Conservation (phyloP, 2,113 vertebrate genomes). For the Erpornis zantholeuca region DNA sequence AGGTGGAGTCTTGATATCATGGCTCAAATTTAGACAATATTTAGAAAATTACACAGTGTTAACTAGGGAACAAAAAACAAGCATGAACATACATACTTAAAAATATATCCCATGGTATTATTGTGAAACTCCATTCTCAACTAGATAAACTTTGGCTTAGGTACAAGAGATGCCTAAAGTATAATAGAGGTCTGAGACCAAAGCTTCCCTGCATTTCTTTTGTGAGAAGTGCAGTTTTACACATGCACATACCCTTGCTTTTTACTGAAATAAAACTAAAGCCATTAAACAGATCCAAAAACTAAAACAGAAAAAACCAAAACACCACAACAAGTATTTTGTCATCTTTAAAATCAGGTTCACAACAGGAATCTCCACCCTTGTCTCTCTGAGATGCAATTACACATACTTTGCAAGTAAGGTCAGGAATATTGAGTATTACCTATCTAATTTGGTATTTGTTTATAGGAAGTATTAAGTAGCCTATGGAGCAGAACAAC, state of each 20-base stretch:
- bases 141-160: not conserved
- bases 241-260: not conserved
- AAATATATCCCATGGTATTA: not conserved
- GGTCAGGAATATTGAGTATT: not conserved
- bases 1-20: not conserved
- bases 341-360: not conserved
- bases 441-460: conserved; percentile 6
- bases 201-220: not conserved
- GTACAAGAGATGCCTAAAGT: not conserved
- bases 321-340: not conserved
- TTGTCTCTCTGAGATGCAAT: not conserved
- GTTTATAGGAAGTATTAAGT: conserved; percentile 34
- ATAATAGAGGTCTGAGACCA: not conserved
- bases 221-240: not conserved
- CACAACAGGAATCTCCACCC: not conserved
- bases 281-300: not conserved
- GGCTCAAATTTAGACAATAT: not conserved
- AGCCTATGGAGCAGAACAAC: conserved; percentile 41
- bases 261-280: not conserved
- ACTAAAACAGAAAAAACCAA: not conserved
- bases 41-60: not conserved
- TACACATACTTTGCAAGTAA: not conserved
- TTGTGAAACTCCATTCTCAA: not conserved
- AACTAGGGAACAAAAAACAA: not conserved
- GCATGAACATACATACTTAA: not conserved